These are phyloP conservation scores for Chloromyia formosa DNA, from an alignment of 2,888 invertebrate species.

Conservation along the genomic window DNA sequence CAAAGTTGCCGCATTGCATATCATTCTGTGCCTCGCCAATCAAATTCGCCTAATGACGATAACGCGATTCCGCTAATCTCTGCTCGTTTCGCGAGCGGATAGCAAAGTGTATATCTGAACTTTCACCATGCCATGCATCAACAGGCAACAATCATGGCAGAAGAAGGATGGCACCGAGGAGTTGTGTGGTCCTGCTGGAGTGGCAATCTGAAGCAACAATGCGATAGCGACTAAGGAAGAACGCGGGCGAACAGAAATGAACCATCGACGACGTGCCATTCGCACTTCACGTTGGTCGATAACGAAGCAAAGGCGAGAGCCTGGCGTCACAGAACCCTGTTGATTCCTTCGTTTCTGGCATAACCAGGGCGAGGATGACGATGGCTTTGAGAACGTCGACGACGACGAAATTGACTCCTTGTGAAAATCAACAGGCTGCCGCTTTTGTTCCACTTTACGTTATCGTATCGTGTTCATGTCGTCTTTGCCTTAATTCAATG, in stretches of 20 bases:
- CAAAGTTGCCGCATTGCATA: constrained; percentile 26
- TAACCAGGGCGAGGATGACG: neutral
- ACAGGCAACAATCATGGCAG: neutral
- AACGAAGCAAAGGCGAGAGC: neutral
- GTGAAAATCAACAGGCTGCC: constrained; percentile 45
- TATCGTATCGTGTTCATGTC: constrained; percentile 19
- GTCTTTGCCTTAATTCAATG: constrained; percentile 48
- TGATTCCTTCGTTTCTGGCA: constrained; percentile 29
- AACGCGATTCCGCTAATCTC: constrained; percentile 37
- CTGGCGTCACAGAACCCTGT: constrained; percentile 37
- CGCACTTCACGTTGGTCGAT: too few species aligned
- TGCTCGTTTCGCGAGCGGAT: constrained; percentile 19
- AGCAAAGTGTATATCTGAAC: neutral
- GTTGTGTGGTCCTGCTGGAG: neutral
- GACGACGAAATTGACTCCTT: neutral
- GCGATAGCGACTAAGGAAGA: neutral
- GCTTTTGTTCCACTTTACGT: constrained; percentile 21
- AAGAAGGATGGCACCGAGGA: neutral
- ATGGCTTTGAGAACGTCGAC: neutral
- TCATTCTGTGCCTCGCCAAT: constrained; percentile 25
- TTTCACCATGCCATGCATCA: constrained; percentile 15
- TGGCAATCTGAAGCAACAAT: neutral
- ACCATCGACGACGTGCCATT: too few species aligned
- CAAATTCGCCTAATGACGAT: constrained; percentile 27
- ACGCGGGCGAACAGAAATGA: neutral